Conservation (phyloP, 2,888 invertebrate species). For the Chrysolina haemoptera region DNA sequence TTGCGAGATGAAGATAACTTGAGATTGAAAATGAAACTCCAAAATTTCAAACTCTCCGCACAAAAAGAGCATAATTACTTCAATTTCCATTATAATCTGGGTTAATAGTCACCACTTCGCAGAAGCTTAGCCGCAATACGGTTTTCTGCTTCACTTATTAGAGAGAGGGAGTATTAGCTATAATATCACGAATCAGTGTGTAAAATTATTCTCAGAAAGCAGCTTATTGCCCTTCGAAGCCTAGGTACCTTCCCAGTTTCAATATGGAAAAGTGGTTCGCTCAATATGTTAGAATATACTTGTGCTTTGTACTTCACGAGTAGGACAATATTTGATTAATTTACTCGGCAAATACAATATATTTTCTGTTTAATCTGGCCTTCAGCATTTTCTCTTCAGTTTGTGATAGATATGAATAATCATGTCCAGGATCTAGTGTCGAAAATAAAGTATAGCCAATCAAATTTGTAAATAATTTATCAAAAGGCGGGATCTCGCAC, state of each 20-base stretch:
- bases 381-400: too few relatives aligned
- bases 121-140: slow-evolving; percentile 35
- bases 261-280: not conserved
- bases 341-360: too few relatives aligned
- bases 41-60: not conserved
- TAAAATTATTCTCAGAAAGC: slow-evolving; percentile 36
- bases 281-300: not conserved
- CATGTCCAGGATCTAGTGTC: too few relatives aligned
- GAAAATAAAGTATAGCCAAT: too few relatives aligned
- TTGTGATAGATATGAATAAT: too few relatives aligned
- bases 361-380: too few relatives aligned
- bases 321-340: too few relatives aligned
- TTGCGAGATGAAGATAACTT: not conserved
- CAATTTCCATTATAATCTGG: slow-evolving; percentile 36
- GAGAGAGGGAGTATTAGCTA: slow-evolving; percentile 31
- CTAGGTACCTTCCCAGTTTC: not conserved
- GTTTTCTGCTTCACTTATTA: slow-evolving; percentile 34
- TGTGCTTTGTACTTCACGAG: too few relatives aligned
- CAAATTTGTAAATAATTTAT: too few relatives aligned
- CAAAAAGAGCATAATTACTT: slow-evolving; percentile 26
- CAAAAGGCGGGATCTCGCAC: too few relatives aligned
- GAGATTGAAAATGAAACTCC: not conserved
- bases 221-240: slow-evolving; percentile 31
- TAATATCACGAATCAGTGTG: slow-evolving; percentile 30
- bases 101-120: slow-evolving; percentile 36